Percentiles rank a stretch among this genome's conserved stretches.
phyloP scores from a whole-genome alignment of 2,797 vertebrate species.

The Orientallactaga sibirica region DNA sequence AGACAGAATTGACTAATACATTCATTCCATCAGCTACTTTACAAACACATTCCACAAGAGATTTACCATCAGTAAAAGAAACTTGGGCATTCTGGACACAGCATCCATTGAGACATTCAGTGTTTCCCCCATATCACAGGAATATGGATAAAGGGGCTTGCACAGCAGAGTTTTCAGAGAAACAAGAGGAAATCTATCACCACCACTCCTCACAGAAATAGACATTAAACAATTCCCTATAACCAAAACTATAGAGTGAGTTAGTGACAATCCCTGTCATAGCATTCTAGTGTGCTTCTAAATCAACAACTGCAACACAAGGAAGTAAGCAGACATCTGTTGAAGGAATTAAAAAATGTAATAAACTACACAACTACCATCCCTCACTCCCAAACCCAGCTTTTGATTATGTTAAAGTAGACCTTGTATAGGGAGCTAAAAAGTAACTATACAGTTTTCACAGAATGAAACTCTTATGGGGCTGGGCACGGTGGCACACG shows the following conservation, averaged over 20 bases:
- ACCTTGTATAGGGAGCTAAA: constrained; percentile 11
- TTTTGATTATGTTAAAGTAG: constrained; percentile 34
- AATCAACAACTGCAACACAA: constrained; percentile 64
- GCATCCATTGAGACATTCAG: neutral
- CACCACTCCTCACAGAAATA: constrained; percentile 36
- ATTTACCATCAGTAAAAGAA: constrained; percentile 23
- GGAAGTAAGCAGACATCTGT: constrained; percentile 55
- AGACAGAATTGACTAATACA: constrained; percentile 47
- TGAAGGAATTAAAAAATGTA: constrained; percentile 54
- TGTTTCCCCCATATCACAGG: neutral
- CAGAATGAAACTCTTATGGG: constrained; percentile 43
- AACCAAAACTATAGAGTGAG: constrained; percentile 69
- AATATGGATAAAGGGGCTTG: neutral
- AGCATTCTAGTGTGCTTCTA: constrained; percentile 25
- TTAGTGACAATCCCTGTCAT: constrained; percentile 64
- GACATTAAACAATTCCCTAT: constrained; percentile 53
- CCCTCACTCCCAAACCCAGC: neutral
- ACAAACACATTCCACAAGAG: constrained; percentile 62
- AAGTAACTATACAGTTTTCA: constrained; percentile 27
- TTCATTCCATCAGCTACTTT: constrained; percentile 62
- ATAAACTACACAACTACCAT: constrained; percentile 7
- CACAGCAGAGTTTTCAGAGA: neutral
- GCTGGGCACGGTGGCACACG: too few species aligned
- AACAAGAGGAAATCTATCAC: constrained; percentile 34
- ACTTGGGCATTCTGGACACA: neutral